Base-by-base conservation (phyloP, 2,888 invertebrate species). In the Lithophane socia region DNA sequence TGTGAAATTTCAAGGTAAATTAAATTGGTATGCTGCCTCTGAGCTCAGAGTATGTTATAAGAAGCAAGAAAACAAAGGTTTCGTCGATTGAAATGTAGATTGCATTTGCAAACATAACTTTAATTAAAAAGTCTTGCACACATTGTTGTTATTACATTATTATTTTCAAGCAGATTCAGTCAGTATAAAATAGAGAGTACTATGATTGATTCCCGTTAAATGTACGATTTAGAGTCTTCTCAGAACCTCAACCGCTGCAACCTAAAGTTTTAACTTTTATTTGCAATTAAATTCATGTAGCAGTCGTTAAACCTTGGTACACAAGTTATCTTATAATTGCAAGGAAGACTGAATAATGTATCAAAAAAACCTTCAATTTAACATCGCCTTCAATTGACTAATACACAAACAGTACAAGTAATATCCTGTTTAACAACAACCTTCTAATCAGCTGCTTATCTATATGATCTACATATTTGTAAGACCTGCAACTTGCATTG, bases 1-100 rank as follows among this genome's bases (percentile, higher is more conserved):
- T 77, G 72, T 79, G 83, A 73, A 73, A 79, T 79, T 79, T 68
- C 10, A 73, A 80, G 61, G 69, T 73, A 83, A 80, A 85, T 85
- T 75, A 80, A 75, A 77, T 80, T 68, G 47, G 71, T 49, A 71
- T 64, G 61, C 18, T 79, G 56, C n/a, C 54, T 56, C 42, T 47
- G 58, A 37, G 37, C 47, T 61, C 21, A 1, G 7, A 44, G 42
- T 37, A 13, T 65, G 44, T 47, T 82, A 18, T n/a, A 76, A 65
- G 37, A 60, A 49, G 12, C n/a, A 66, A 60, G 60, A 78, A 79
- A 80, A 80, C 65, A 78, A 69, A 21, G 13, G 24, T 24, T 21
- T 54, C 18, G 21, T 63, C n/a, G 42, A 66, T 65, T 54, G 16
- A 65, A 80, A 60, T 69, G 52, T 54, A 42, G n/a, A 80, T 79